Percentiles rank a stretch among this genome's conserved stretches.
Evolutionary conservation across 2,113 vertebrate genomes (phyloP).

Genomic region (Tragelaphus scriptus): DNA sequence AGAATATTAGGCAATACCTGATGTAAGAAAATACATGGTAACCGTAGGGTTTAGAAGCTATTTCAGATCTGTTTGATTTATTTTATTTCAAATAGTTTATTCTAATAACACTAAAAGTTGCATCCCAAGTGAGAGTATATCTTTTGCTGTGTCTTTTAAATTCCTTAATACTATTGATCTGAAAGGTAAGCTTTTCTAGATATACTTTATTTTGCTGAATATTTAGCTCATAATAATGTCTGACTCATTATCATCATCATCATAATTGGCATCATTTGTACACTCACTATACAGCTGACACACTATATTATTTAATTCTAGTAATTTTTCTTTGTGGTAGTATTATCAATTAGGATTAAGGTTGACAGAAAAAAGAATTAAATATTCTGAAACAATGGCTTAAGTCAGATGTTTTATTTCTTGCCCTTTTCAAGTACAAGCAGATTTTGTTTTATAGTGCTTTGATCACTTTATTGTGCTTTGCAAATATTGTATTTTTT

Average conservation of each 20-base stretch:
- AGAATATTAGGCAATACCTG: neutral
- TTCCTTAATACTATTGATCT: neutral
- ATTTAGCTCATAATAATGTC: neutral
- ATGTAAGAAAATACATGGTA: conserved; percentile 31
- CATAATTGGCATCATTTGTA: neutral
- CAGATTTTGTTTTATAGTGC: neutral
- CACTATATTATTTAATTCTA: neutral
- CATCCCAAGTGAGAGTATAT: neutral
- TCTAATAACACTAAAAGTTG: too few species aligned
- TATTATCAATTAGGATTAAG: neutral
- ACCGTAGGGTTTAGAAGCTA: neutral
- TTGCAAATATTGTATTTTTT: neutral
- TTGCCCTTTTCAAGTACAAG: neutral
- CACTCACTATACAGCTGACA: neutral
- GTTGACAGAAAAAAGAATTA: neutral
- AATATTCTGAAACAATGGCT: neutral
- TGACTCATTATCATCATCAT: neutral
- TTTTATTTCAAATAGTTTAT: neutral
- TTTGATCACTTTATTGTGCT: neutral
- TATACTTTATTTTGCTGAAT: neutral
- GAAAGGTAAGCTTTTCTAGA: neutral
- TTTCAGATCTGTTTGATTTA: neutral
- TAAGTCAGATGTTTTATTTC: neutral
- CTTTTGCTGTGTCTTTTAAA: neutral
- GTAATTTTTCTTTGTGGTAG: neutral